These are phyloP conservation scores for Cryptus viduatorius DNA, from an alignment of 2,888 invertebrate genomes.

Conservation along the genomic window DNA sequence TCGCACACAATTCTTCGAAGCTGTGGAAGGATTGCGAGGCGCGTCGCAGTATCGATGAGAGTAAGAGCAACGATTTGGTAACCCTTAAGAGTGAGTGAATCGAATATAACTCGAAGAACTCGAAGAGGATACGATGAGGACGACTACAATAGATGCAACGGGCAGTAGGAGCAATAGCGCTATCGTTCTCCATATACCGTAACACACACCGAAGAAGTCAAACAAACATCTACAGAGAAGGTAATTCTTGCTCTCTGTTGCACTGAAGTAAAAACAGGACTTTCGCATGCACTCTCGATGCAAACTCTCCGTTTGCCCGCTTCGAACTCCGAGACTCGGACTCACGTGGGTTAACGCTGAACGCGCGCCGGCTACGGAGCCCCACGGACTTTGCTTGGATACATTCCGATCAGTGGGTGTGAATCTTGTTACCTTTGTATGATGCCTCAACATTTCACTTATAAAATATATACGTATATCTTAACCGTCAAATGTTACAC, in stretches of 20 bases:
- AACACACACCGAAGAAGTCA: slow-evolving; percentile 19
- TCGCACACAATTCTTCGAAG: slow-evolving; percentile 2
- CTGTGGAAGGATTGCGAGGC: slow-evolving; percentile 19
- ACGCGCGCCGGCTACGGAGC: slow-evolving; percentile 42
- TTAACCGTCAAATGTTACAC: slow-evolving; percentile 35
- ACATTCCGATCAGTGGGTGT: slow-evolving; percentile 77
- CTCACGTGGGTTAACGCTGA: slow-evolving; percentile 68
- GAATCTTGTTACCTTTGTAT: slow-evolving; percentile 71
- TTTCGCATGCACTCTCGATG: slow-evolving; percentile 63
- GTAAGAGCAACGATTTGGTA: neutral
- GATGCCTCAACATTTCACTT: slow-evolving; percentile 58
- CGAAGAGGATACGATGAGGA: neutral
- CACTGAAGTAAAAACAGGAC: slow-evolving; percentile 59
- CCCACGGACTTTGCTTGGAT: slow-evolving; percentile 66
- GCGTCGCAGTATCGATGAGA: slow-evolving; percentile 40
- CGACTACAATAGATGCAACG: slow-evolving; percentile 50
- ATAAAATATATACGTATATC: slow-evolving; percentile 45
- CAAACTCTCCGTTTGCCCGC: slow-evolving; percentile 47
- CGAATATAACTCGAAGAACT: slow-evolving; percentile 2
- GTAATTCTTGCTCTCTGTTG: slow-evolving; percentile 36
- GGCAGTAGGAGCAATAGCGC: slow-evolving; percentile 50
- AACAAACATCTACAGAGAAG: neutral
- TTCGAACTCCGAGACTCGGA: slow-evolving; percentile 50
- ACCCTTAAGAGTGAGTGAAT: slow-evolving; percentile 16
- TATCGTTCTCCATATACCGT: slow-evolving; percentile 29